Evolutionary conservation across 2,797 vertebrate species (phyloP).

Genomic region (Argyrosomus regius): DNA sequence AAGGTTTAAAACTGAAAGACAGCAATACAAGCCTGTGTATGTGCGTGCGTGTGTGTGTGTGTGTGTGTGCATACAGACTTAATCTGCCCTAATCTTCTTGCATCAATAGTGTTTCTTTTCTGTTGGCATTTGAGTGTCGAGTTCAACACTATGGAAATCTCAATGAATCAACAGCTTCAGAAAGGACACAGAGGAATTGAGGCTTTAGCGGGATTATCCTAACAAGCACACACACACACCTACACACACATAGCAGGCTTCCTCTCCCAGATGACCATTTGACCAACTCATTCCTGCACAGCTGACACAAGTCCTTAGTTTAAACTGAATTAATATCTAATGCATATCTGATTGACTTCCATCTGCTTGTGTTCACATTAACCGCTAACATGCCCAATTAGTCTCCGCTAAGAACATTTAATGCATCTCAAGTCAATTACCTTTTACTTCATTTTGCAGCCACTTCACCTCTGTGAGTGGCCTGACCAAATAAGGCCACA

Average conservation of each 20-base stretch:
- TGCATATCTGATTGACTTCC: constrained; percentile 72
- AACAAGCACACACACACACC: constrained; percentile 26
- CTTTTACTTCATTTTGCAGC: constrained; percentile 57
- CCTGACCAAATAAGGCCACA: constrained; percentile 17
- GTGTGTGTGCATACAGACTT: neutral
- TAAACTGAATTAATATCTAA: constrained; percentile 80
- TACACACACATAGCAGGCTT: constrained; percentile 16
- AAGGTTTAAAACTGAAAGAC: neutral
- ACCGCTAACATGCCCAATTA: constrained; percentile 77
- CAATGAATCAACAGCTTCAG: constrained; percentile 19
- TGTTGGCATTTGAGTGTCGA: constrained; percentile 18
- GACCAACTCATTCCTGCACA: constrained; percentile 54
- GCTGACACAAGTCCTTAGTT: constrained; percentile 60
- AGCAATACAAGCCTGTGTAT: neutral
- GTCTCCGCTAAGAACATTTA: constrained; percentile 69
- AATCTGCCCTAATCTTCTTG: constrained; percentile 37
- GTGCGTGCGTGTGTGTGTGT: neutral
- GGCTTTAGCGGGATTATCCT: constrained; percentile 32
- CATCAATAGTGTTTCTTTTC: neutral
- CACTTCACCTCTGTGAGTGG: constrained; percentile 54
- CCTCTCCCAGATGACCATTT: constrained; percentile 45
- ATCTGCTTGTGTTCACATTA: constrained; percentile 65
- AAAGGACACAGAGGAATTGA: constrained; percentile 17
- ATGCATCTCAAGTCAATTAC: constrained; percentile 76
- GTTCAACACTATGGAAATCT: constrained; percentile 30